These are phyloP conservation scores for Drosophila mulleri DNA, from an alignment of 2,888 invertebrate species.

Conservation along the genomic window DNA sequence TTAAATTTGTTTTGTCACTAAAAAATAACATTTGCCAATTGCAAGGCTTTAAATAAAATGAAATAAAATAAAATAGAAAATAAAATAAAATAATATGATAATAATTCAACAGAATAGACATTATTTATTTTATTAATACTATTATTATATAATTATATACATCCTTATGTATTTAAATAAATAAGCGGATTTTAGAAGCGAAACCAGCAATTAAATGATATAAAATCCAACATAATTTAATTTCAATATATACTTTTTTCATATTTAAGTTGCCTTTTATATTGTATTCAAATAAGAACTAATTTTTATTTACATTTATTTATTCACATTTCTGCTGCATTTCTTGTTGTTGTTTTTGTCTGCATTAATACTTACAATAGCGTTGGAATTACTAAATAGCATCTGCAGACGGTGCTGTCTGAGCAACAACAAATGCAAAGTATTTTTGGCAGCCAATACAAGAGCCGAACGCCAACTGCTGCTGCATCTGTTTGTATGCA, in stretches of 20 bases:
- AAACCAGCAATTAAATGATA: not conserved
- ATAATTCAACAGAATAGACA: too few relatives aligned
- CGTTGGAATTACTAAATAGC: slow-evolving; percentile 48
- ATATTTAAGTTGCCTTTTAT: slow-evolving; percentile 13
- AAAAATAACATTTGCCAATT: not conserved
- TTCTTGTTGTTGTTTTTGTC: slow-evolving; percentile 4
- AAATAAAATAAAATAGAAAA: not conserved
- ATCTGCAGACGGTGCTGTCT: slow-evolving; percentile 49
- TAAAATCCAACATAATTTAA: not conserved
- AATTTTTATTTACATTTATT: slow-evolving; percentile 17
- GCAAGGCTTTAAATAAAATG: too few relatives aligned
- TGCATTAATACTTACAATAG: slow-evolving; percentile 41
- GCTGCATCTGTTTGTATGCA: slow-evolving; percentile 47
- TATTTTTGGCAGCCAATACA: slow-evolving; percentile 57
- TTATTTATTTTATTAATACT: too few relatives aligned
- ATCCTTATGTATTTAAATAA: not conserved
- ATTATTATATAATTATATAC: too few relatives aligned
- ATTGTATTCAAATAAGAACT: slow-evolving; percentile 18
- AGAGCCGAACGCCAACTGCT: slow-evolving; percentile 51
- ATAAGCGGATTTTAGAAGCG: not conserved
- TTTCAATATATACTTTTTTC: not conserved
- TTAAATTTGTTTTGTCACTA: not conserved
- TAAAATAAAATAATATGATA: too few relatives aligned
- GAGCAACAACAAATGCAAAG: slow-evolving; percentile 48
- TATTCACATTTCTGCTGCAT: slow-evolving; percentile 38